Conservation (phyloP, 2,113 vertebrate genomes). For the Lepus americanus region DNA sequence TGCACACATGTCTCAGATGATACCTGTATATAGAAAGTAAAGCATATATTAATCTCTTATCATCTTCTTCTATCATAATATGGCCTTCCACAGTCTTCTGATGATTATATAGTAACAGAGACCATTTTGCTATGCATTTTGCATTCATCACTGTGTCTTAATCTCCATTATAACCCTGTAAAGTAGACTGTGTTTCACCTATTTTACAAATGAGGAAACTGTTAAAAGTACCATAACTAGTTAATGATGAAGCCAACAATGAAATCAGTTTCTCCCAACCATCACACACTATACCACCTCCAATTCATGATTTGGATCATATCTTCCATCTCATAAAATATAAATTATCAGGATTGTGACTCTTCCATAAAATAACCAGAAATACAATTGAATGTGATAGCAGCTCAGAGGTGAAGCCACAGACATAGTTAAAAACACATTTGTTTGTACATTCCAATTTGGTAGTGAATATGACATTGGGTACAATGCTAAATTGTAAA, state of each 20-base stretch:
- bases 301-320: neutral
- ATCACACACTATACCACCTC: accelerated
- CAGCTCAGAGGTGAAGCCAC: neutral
- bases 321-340: neutral
- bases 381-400: neutral
- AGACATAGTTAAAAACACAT: neutral
- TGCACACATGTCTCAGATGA: too few species aligned
- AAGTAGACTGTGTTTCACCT: neutral
- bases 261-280: neutral
- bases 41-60: neutral
- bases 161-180: neutral
- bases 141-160: neutral
- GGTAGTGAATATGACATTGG: neutral
- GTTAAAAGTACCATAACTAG: neutral
- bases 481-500: neutral
- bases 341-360: neutral
- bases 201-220: neutral
- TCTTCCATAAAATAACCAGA: neutral
- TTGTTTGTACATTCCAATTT: neutral
- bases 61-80: neutral
- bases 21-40: neutral
- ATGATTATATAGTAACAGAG: neutral
- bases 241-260: neutral
- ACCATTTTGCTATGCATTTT: neutral
- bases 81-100: neutral